Evolutionary conservation across 2,113 vertebrate genomes (phyloP).

Genomic region (Trochalopteron elliotii): DNA sequence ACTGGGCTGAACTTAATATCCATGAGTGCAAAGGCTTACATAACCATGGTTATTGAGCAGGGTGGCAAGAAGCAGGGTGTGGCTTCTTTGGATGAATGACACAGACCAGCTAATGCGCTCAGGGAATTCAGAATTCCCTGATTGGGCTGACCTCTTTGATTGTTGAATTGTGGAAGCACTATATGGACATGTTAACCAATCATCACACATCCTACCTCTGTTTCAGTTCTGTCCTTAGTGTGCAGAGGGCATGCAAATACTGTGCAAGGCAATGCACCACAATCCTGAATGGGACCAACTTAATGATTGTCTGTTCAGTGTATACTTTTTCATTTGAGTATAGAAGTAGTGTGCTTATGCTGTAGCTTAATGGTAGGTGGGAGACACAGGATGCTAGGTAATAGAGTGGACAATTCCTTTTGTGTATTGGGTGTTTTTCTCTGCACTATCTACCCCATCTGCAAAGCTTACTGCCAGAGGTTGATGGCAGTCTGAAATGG

Average conservation of each 20-base stretch:
- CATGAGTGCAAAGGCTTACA: background rate
- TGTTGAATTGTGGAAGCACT: background rate
- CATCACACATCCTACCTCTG: background rate
- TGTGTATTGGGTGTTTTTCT: background rate
- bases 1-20: background rate
- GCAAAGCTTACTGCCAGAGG: background rate
- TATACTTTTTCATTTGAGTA: background rate
- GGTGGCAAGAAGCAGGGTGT: background rate
- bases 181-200: background rate
- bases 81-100: background rate
- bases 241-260: background rate
- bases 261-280: background rate
- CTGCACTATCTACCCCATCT: background rate
- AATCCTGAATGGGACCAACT: background rate
- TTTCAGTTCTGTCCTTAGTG: background rate
- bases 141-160: background rate
- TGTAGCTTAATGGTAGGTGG: background rate
- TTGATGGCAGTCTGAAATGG: background rate
- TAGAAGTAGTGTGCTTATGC: background rate
- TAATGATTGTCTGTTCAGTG: background rate
- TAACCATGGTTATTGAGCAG: background rate
- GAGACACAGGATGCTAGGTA: background rate
- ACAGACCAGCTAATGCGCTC: background rate
- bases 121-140: background rate
- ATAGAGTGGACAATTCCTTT: background rate